Conservation (phyloP, 1,140 invertebrate species). For the Caenorhabditis latens region DNA sequence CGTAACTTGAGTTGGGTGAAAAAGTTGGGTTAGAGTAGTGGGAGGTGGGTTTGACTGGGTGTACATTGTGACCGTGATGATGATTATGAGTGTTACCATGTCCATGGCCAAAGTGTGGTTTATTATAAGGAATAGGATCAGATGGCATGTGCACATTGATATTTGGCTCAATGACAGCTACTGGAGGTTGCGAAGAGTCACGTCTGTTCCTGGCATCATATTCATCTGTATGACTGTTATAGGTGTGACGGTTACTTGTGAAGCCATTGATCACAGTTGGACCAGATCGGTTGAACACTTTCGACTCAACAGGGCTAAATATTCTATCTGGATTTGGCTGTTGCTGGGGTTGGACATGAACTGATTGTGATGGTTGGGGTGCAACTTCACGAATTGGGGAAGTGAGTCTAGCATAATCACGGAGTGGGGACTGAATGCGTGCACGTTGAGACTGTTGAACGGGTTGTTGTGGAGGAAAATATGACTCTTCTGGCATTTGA, state of each 20-base stretch:
- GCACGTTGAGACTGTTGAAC: constrained; percentile 20
- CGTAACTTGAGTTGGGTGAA: constrained; percentile 41
- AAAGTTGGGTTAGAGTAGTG: constrained; percentile 28
- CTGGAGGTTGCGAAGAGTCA: constrained; percentile 38
- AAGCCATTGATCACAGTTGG: constrained; percentile 56
- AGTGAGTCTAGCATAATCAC: constrained; percentile 14
- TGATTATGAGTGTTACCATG: background rate
- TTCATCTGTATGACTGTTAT: constrained; percentile 23
- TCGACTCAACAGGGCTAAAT: constrained; percentile 46
- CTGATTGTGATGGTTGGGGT: background rate
- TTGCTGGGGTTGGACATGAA: background rate
- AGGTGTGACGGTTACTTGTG: constrained; percentile 49
- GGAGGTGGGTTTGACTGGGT: constrained; percentile 15
- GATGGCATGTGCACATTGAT: constrained; percentile 40
- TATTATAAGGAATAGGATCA: constrained; percentile 8
- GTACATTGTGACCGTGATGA: constrained; percentile 14
- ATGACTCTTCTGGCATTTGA: background rate
- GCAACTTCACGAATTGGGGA: constrained; percentile 19
- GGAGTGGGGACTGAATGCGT: constrained; percentile 12
- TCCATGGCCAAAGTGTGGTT: constrained; percentile 16
- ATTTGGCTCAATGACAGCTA: constrained; percentile 41
- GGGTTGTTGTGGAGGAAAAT: background rate
- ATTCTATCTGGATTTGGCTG: constrained; percentile 15
- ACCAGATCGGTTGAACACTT: constrained; percentile 35
- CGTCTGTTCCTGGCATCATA: constrained; percentile 19